Conservation (phyloP, 1,140 invertebrate genomes). For the Whitmania pigra region DNA sequence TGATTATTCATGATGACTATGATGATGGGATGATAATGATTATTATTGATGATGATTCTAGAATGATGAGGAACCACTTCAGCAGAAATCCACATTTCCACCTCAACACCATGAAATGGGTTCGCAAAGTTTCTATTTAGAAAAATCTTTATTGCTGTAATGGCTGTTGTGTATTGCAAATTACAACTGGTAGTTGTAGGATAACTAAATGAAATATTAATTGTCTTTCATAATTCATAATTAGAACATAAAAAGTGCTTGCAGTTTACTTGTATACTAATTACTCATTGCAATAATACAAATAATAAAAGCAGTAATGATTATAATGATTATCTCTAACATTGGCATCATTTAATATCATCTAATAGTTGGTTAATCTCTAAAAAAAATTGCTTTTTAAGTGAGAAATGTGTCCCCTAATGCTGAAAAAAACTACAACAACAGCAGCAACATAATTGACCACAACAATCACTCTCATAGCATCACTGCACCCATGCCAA, state of each 20-base stretch:
- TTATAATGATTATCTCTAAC: neutral
- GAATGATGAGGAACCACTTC: no score
- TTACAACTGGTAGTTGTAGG: no score
- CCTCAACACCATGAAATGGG: no score
- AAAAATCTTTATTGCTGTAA: neutral
- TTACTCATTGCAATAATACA: neutral
- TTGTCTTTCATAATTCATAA: neutral
- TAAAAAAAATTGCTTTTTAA: neutral
- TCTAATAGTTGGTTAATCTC: neutral
- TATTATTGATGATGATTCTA: no score
- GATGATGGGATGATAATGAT: no score
- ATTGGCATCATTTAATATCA: no score
- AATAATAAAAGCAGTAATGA: neutral
- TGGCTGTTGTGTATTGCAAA: no score
- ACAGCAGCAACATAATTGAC: neutral
- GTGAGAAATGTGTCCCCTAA: neutral
- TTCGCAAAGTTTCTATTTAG: no score
- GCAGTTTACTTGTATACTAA: neutral
- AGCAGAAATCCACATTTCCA: no score
- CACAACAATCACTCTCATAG: neutral
- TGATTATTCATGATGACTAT: no score
- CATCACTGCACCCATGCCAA: neutral
- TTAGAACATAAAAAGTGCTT: no score
- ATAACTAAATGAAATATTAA: neutral
- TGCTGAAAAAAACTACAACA: neutral